Percentiles rank a stretch among this genome's conserved stretches.
phyloP scores from a whole-genome alignment of 2,113 vertebrate species.

The Mungos mungo region DNA sequence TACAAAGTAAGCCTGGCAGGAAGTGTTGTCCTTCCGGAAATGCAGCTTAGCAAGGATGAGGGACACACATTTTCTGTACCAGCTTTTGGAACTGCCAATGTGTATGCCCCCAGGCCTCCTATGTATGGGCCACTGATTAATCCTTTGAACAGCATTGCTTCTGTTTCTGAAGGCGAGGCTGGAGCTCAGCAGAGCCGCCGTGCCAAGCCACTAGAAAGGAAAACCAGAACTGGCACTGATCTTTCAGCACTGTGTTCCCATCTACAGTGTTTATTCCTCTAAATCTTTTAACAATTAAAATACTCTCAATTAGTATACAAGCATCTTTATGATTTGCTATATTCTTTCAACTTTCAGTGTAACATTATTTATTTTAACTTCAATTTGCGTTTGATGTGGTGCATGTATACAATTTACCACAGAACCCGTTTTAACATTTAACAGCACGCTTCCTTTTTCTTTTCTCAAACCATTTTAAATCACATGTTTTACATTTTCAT shows the following conservation, averaged over 20 bases:
- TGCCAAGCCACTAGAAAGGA: conserved; percentile 80
- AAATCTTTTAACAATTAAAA: conserved; percentile 82
- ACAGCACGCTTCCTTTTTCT: conserved; percentile 71
- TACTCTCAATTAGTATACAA: conserved; percentile 80
- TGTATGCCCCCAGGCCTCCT: conserved; percentile 19
- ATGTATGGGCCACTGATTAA: conserved; percentile 64
- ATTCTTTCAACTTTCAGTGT: conserved; percentile 82
- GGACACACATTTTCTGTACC: neutral
- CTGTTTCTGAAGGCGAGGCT: conserved; percentile 63
- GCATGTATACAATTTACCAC: conserved; percentile 76
- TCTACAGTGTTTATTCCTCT: conserved; percentile 76
- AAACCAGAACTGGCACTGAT: conserved; percentile 60
- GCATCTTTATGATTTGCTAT: conserved; percentile 78
- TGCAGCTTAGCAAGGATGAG: neutral
- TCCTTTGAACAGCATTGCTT: conserved; percentile 70
- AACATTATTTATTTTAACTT: conserved; percentile 81
- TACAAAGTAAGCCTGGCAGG: neutral
- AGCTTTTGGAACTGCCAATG: neutral
- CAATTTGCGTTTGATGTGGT: conserved; percentile 79
- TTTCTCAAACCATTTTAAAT: conserved; percentile 66
- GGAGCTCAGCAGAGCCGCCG: neutral
- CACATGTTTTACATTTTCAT: conserved; percentile 76
- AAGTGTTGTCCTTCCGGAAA: neutral
- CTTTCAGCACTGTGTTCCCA: conserved; percentile 70
- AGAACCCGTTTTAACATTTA: conserved; percentile 73